Base-by-base conservation (phyloP, 2,888 invertebrate species). In the Diplolepis rosae region DNA sequence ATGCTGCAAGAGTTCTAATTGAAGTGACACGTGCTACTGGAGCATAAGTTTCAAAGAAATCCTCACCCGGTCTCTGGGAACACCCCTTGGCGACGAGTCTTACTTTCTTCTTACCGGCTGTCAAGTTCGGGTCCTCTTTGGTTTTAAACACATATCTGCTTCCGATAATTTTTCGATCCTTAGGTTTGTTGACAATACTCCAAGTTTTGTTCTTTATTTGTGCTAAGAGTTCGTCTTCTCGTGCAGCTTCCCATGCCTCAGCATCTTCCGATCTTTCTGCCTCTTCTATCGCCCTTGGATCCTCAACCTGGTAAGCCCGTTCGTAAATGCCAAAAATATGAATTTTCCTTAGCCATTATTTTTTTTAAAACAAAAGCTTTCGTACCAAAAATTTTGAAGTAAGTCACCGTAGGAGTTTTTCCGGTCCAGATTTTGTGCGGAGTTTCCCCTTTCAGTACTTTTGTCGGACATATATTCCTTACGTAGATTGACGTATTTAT, bases 1-100 rank as follows among this genome's bases (percentile, higher is more conserved):
- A 15, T 9, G 72, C 71, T 28, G 69, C 54, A 9, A 75, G 1
- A 7, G 69, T 0, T 50, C 75, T 39, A 11, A 75, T 50, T 15
- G 75, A 75, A 0, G 65, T 73, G n/a, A 54, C 52, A 51, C 66
- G 61, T 3, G 32, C 56, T 1, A 73, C 71, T 11, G 75, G 52
- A 5, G 75, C 68, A 11, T 66, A 72, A 0, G 74, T 74, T 30
- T 72, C 72, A 11, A 70, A 28, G 13, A 72, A 75, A 45, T 75
- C 52, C 15, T 68, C 70, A 11, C 75, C 72, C 22, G 48, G 72
- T 32, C 54, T n/a, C 39, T 75, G 75, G 1, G 69, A 13, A 35
- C 42, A 72, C 24, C 75, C 69, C 28, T 61, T 66, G 22, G 72
- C 68, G 2, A 68, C 70, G 7, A 70, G 6, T 32, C 22, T 32